These are phyloP conservation scores for Lacerta viridis DNA, from an alignment of 2,797 vertebrate species.

Conservation along the genomic window DNA sequence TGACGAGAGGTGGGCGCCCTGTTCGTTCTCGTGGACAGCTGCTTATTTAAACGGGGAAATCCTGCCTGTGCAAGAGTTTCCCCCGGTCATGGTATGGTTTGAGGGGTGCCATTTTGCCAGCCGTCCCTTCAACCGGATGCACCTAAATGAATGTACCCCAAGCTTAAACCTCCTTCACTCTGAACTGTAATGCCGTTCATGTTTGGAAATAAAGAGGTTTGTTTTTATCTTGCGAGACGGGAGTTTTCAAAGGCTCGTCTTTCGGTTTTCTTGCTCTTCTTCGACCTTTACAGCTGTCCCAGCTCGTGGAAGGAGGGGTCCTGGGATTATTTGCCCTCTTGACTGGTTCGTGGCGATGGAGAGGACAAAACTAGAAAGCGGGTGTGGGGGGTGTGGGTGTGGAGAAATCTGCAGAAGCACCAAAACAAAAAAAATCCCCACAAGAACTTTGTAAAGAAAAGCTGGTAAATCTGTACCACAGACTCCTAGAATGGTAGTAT, in stretches of 20 bases:
- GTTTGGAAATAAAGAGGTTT: constrained; percentile 88
- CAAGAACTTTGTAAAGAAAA: background rate
- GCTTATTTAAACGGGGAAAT: constrained; percentile 49
- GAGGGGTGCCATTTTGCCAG: constrained; percentile 61
- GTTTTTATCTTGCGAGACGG: constrained; percentile 58
- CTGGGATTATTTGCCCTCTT: too few species aligned
- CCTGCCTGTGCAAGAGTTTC: constrained; percentile 42
- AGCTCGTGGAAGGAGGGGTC: background rate
- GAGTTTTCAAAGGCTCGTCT: constrained; percentile 5
- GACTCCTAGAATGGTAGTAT: too few species aligned
- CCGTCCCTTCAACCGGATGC: constrained; percentile 71
- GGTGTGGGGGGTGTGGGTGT: too few species aligned
- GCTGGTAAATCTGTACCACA: background rate
- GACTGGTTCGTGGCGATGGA: background rate
- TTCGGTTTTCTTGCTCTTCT: background rate
- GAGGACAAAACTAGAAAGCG: background rate
- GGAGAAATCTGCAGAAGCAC: background rate
- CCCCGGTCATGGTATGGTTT: constrained; percentile 66
- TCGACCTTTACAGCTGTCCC: background rate
- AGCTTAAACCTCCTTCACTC: constrained; percentile 83
- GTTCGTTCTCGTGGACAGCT: constrained; percentile 41
- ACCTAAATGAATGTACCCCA: constrained; percentile 83
- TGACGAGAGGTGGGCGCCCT: background rate
- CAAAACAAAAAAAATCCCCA: background rate
- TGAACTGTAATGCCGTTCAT: constrained; percentile 88